Percentiles rank a stretch among this genome's conserved stretches.
Evolutionary conservation across 2,888 invertebrate species (phyloP).

Genomic region (Xanthorhoe designata): DNA sequence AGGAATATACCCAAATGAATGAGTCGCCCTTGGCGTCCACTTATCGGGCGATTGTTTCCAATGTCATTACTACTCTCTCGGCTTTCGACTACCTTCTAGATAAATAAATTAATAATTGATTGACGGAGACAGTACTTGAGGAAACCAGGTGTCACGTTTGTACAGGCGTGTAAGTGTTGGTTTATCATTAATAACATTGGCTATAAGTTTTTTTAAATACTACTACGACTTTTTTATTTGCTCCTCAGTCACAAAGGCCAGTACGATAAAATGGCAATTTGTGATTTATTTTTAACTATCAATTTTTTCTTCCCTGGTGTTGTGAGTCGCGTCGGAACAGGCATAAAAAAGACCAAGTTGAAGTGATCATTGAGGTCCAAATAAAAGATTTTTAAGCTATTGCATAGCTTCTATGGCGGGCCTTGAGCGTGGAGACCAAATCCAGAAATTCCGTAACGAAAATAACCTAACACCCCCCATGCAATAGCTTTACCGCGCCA

Average conservation of each 20-base stretch:
- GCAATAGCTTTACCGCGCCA: too few species aligned
- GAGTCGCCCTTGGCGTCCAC: conserved; percentile 63
- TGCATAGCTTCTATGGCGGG: too few species aligned
- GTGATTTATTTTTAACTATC: too few species aligned
- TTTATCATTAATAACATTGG: conserved; percentile 23
- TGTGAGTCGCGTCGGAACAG: too few species aligned
- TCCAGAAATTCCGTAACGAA: too few species aligned
- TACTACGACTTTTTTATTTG: neutral
- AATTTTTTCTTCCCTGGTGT: too few species aligned
- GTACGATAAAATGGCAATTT: too few species aligned
- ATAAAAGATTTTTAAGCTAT: too few species aligned
- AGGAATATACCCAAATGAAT: conserved; percentile 55
- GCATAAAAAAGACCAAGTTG: too few species aligned
- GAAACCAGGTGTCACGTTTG: conserved; percentile 27
- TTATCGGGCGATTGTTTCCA: conserved; percentile 70
- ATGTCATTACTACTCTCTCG: conserved; percentile 64
- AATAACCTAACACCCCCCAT: too few species aligned
- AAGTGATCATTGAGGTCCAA: too few species aligned
- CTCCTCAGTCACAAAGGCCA: neutral
- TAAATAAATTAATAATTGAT: conserved; percentile 57
- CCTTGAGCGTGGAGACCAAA: too few species aligned
- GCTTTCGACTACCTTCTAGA: conserved; percentile 58
- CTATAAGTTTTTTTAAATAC: conserved; percentile 2
- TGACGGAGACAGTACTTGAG: conserved; percentile 47
- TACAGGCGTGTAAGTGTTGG: conserved; percentile 26